phyloP scores from a whole-genome alignment of 1,140 invertebrate species.

The Pinna nobilis region DNA sequence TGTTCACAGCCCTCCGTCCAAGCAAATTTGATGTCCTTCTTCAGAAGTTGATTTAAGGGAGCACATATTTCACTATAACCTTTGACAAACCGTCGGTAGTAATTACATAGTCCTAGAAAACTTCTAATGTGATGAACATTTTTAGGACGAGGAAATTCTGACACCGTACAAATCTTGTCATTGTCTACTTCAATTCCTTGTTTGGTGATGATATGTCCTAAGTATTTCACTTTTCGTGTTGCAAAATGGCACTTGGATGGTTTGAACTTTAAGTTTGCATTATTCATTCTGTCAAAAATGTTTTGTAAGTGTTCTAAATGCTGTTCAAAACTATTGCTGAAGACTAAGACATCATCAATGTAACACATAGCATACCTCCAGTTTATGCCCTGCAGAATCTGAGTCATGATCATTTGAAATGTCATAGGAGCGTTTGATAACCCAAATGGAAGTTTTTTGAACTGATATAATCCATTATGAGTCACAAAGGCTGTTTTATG shows the following conservation, averaged over 20 bases:
- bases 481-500: slow-evolving; percentile 47
- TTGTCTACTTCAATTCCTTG: slow-evolving; percentile 34
- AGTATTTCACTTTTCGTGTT: slow-evolving; percentile 26
- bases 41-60: slow-evolving; percentile 70
- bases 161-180: slow-evolving; percentile 7
- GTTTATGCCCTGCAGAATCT: slow-evolving; percentile 33
- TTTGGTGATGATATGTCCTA: slow-evolving; percentile 37
- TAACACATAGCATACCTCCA: slow-evolving; percentile 51
- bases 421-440: too few species aligned
- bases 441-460: slow-evolving; percentile 39
- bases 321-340: slow-evolving; percentile 26
- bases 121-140: slow-evolving; percentile 69
- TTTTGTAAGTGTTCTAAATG: slow-evolving; percentile 24
- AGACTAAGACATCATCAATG: slow-evolving; percentile 45
- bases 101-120: slow-evolving; percentile 76
- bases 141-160: slow-evolving; percentile 34
- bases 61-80: slow-evolving; percentile 62
- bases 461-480: slow-evolving; percentile 40
- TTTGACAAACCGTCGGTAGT: slow-evolving; percentile 69
- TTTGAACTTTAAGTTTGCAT: slow-evolving; percentile 33
- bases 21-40: slow-evolving; percentile 64
- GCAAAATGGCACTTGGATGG: slow-evolving; percentile 34
- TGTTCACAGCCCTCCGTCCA: slow-evolving; percentile 46
- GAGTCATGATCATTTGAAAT: slow-evolving; percentile 37
- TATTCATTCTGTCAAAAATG: slow-evolving; percentile 16